These are phyloP conservation scores for Brassicogethes aeneus DNA, from an alignment of 2,888 invertebrate genomes.

Conservation along the genomic window DNA sequence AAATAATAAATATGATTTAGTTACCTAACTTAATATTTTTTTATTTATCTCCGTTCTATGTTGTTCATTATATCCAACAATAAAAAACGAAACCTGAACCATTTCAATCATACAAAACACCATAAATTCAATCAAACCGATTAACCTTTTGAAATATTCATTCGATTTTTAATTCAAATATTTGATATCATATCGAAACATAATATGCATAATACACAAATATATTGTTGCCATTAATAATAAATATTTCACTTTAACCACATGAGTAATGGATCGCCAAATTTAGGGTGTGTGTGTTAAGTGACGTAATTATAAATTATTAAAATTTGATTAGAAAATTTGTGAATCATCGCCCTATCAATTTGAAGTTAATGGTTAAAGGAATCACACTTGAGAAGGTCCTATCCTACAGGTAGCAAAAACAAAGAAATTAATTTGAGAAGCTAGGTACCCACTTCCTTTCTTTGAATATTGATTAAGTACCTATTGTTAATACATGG, in stretches of 20 bases:
- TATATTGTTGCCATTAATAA: not conserved
- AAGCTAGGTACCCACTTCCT: not conserved
- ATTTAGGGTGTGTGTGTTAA: slow-evolving; percentile 23
- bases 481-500: too few species aligned
- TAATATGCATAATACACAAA: too few species aligned
- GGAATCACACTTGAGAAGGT: not conserved
- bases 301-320: slow-evolving; percentile 25
- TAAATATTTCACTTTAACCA: not conserved
- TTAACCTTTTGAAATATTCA: not conserved
- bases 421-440: too few species aligned
- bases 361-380: not conserved
- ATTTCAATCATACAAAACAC: too few species aligned
- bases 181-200: not conserved
- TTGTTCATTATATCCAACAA: too few species aligned
- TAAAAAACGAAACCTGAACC: too few species aligned
- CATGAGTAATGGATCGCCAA: too few species aligned
- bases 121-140: not conserved
- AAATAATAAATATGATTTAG: too few species aligned
- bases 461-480: too few species aligned
- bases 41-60: too few species aligned
- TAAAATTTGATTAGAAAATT: slow-evolving; percentile 25
- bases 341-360: not conserved
- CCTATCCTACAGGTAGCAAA: not conserved
- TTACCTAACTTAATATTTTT: too few species aligned
- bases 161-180: not conserved